Base-by-base conservation (phyloP, 2,888 invertebrate genomes). In the Lasioglossum vierecki region DNA sequence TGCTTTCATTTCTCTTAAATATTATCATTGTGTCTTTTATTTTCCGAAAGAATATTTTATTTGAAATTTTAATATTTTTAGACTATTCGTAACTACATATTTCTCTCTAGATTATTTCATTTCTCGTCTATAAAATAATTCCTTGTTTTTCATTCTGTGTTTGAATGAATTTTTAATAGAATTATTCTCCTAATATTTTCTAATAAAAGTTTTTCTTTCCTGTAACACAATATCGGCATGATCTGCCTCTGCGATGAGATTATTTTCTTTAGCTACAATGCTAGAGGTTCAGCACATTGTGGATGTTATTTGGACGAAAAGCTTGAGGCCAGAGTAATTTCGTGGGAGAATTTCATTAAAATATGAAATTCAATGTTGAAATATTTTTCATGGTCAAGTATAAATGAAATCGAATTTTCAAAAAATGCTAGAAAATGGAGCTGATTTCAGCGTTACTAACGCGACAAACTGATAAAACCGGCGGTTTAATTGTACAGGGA, bases 221-320 rank as follows among this genome's bases (percentile, higher is more conserved):
- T 60, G 26, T 26, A 60, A 26, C 49, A 8, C 22, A 6, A 26
- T 60, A 30, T 26, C 11, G 60, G 8, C 26, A 26, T 60, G 11
- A 60, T 60, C 13, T 60, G 26, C 60, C 26, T 60, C 60, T 4
- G 13, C 11, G 60, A n/a, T 4, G 13, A 11, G 26, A 26, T 60
- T 60, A 26, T 60, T 60, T 60, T 60, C 60, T 60, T 60, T 60
- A 26, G 60, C 60, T 60, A 60, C 60, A 60, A 60, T 26, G 26
- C 11, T 26, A 13, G 57, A 13, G 57, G n/a, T 49, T 49, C 49
- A 49, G 6, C 49, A 49, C 18, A 49, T 18, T 49, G 6, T 49
- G 6, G 49, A 60, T 26, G 60, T 60, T 60, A 60, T 60, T 60
- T 26, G 13, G n/a, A 26, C 26, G 60, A 60, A 60, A 60, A 60